Evolutionary conservation across 2,888 invertebrate species (phyloP).

Genomic region (Idaea biselata): DNA sequence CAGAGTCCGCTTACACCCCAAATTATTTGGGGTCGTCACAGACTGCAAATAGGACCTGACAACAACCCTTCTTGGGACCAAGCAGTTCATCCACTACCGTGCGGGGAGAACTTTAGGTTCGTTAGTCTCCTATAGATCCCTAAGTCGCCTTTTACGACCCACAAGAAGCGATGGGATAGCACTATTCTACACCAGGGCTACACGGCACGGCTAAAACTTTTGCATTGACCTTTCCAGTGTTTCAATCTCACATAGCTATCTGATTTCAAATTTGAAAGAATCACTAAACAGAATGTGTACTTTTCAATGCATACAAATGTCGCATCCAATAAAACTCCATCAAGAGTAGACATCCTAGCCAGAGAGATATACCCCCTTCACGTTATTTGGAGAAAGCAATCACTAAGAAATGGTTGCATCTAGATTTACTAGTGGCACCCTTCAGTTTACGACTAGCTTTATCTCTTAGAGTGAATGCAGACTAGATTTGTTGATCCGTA

Average conservation of each 20-base stretch:
- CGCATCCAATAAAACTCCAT: slow-evolving; percentile 25
- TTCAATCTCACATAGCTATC: not conserved
- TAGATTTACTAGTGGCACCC: slow-evolving; percentile 29
- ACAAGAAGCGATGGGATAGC: no score
- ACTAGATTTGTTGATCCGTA: not conserved
- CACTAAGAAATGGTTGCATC: slow-evolving; percentile 25
- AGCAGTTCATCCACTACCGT: no score
- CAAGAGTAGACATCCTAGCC: not conserved
- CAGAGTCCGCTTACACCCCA: no score
- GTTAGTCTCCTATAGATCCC: no score
- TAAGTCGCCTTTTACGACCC: no score
- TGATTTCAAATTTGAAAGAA: not conserved
- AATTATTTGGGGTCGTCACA: no score
- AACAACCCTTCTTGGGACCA: no score
- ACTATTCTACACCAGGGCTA: no score
- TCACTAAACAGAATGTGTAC: not conserved
- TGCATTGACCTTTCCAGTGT: no score
- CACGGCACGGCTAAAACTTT: no score
- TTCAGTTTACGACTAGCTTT: slow-evolving; percentile 22
- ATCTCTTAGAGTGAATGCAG: slow-evolving; percentile 12
- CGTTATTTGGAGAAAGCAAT: slow-evolving; percentile 26
- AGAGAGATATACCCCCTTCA: slow-evolving; percentile 14
- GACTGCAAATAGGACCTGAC: no score
- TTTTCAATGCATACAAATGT: slow-evolving; percentile 21
- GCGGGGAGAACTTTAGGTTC: no score